Evolutionary conservation across 2,888 invertebrate species (phyloP).

Genomic region (Aporophyla nigra): DNA sequence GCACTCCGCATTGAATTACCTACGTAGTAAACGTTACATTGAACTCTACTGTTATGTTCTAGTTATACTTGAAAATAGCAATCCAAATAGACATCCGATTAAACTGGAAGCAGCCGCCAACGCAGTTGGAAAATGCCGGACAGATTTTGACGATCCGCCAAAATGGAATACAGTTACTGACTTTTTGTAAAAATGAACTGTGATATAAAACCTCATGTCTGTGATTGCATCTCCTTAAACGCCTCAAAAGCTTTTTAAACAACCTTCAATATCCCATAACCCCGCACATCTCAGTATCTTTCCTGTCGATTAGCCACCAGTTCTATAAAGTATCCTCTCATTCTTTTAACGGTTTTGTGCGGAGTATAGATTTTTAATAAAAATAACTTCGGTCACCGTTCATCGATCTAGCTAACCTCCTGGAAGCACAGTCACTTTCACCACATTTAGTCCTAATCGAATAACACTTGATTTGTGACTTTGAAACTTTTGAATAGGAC

Average conservation of each 20-base stretch:
- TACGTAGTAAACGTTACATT: not conserved
- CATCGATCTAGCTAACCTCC: conserved; percentile 10
- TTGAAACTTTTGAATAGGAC: not conserved
- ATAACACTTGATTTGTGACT: not conserved
- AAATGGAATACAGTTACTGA: not conserved
- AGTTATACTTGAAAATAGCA: conserved; percentile 1
- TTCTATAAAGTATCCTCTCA: conserved; percentile 23
- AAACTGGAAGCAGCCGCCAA: not conserved
- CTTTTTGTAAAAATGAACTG: not conserved
- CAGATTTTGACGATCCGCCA: not conserved
- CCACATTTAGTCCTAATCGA: not conserved
- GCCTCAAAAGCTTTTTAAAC: not conserved
- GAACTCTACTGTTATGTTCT: conserved; percentile 6
- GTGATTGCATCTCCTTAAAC: not conserved
- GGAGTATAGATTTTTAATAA: conserved; percentile 40
- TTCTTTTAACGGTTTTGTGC: conserved; percentile 22
- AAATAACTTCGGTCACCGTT: conserved; percentile 30
- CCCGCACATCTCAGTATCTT: conserved; percentile 28
- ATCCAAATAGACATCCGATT: not conserved
- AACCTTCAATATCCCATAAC: conserved; percentile 1
- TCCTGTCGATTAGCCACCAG: conserved; percentile 45
- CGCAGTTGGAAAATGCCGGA: not conserved
- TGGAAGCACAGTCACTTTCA: conserved; percentile 15
- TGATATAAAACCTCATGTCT: not conserved
- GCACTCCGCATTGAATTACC: conserved; percentile 16